phyloP scores from a whole-genome alignment of 2,888 invertebrate genomes.

The Mechanitis messenoides region DNA sequence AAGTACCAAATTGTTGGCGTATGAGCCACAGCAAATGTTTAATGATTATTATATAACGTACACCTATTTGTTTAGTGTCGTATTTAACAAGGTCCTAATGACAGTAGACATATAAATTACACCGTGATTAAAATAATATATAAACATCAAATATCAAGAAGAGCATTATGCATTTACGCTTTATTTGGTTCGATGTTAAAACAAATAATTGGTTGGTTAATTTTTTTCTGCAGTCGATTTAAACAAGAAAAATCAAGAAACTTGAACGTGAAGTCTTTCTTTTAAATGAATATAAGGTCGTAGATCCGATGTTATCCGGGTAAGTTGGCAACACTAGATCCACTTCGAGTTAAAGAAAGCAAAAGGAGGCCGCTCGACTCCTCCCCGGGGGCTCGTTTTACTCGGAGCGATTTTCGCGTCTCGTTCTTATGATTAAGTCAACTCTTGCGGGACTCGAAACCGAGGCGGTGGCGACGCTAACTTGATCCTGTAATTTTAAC shows the following conservation, averaged over 20 bases:
- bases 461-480: constrained; percentile 41
- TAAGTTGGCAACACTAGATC: constrained; percentile 43
- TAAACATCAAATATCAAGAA: constrained; percentile 15
- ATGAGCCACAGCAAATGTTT: constrained; percentile 44
- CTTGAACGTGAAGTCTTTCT: constrained; percentile 54
- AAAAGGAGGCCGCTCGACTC: constrained; percentile 56
- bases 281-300: constrained; percentile 44
- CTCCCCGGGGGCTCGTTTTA: constrained; percentile 67
- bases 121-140: constrained; percentile 33
- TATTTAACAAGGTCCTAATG: constrained; percentile 71
- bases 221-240: constrained; percentile 36
- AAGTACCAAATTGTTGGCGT: constrained; percentile 22
- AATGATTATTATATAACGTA: constrained; percentile 68
- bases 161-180: too few species aligned
- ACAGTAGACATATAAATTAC: constrained; percentile 67
- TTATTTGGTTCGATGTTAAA: neutral
- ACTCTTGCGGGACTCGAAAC: constrained; percentile 60
- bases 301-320: constrained; percentile 55
- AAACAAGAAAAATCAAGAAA: constrained; percentile 49
- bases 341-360: constrained; percentile 40
- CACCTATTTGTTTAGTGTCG: constrained; percentile 74
- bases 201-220: neutral
- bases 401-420: constrained; percentile 68
- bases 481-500: constrained; percentile 44
- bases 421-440: constrained; percentile 74